Percentiles rank a stretch among this genome's conserved stretches.
phyloP scores from a whole-genome alignment of 92 coral and sea anemone genomes.

The Bergia sp. region DNA sequence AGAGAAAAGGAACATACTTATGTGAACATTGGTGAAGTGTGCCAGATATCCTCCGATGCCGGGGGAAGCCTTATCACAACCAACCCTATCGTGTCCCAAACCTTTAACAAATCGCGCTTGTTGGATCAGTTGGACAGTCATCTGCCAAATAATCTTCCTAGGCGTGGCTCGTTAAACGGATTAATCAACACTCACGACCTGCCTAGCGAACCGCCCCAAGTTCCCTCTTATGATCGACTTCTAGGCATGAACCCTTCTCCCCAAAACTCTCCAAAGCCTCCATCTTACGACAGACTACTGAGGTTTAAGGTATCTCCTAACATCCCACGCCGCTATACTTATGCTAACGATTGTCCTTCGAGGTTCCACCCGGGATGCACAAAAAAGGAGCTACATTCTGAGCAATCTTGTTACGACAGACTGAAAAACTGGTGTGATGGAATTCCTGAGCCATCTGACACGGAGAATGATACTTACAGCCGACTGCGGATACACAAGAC shows the following conservation, averaged over 20 bases:
- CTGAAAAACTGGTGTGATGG: neutral
- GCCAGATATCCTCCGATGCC: neutral
- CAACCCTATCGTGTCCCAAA: neutral
- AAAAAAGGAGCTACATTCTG: neutral
- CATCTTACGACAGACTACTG: slow-evolving; percentile 30
- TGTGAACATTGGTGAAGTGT: neutral
- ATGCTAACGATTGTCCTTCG: neutral
- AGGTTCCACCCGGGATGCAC: neutral
- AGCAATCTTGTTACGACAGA: slow-evolving; percentile 15
- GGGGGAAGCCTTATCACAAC: neutral
- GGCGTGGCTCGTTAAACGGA: slow-evolving; percentile 10
- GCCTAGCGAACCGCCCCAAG: slow-evolving; percentile 30
- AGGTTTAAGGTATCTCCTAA: neutral
- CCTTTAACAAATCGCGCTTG: neutral
- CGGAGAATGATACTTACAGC: neutral
- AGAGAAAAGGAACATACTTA: slow-evolving; percentile 1
- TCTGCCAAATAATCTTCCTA: neutral
- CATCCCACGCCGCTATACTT: neutral
- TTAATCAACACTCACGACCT: slow-evolving; percentile 15
- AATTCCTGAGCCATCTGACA: neutral
- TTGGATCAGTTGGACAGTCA: neutral
- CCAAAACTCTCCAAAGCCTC: neutral
- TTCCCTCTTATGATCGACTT: slow-evolving; percentile 41
- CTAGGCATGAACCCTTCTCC: slow-evolving; percentile 15
- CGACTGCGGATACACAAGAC: neutral